Conservation (phyloP, 2,888 invertebrate genomes). For the Philereme vetulata region DNA sequence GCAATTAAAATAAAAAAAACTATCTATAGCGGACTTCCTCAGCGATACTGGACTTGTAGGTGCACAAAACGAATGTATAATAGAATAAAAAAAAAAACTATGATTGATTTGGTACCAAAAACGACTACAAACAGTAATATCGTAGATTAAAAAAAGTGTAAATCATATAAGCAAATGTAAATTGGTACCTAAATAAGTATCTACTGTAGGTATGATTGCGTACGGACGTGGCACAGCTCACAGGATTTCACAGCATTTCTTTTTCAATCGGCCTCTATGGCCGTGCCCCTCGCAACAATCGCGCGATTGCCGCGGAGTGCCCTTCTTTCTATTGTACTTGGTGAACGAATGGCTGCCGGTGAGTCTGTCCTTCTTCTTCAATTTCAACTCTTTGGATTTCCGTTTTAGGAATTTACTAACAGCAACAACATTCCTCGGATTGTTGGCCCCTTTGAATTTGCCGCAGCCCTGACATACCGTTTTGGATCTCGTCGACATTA, state of each 20-base stretch:
- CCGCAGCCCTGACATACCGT: conserved; percentile 59
- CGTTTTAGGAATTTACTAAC: conserved; percentile 59
- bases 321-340: conserved; percentile 54
- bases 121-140: too few relatives aligned
- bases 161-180: not conserved
- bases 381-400: conserved; percentile 59
- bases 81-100: not conserved
- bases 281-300: conserved; percentile 70
- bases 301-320: conserved; percentile 38
- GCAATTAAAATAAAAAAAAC: conserved; percentile 8
- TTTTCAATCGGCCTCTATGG: conserved; percentile 64
- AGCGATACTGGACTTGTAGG: conserved; percentile 6
- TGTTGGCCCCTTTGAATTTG: conserved; percentile 45
- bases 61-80: conserved; percentile 6
- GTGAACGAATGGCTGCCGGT: conserved; percentile 55
- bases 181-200: not conserved
- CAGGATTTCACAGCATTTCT: conserved; percentile 46
- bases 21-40: not conserved
- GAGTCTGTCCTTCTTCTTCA: conserved; percentile 59
- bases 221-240: conserved; percentile 35
- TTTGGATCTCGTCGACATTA: conserved; percentile 63
- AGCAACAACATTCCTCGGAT: conserved; percentile 46
- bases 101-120: not conserved
- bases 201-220: conserved; percentile 7
- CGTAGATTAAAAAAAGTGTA: too few relatives aligned